Percentiles rank a stretch among this genome's conserved stretches.
These are phyloP conservation scores for Syndactyla subalaris DNA, from an alignment of 2,797 vertebrate genomes.

Conservation along the genomic window DNA sequence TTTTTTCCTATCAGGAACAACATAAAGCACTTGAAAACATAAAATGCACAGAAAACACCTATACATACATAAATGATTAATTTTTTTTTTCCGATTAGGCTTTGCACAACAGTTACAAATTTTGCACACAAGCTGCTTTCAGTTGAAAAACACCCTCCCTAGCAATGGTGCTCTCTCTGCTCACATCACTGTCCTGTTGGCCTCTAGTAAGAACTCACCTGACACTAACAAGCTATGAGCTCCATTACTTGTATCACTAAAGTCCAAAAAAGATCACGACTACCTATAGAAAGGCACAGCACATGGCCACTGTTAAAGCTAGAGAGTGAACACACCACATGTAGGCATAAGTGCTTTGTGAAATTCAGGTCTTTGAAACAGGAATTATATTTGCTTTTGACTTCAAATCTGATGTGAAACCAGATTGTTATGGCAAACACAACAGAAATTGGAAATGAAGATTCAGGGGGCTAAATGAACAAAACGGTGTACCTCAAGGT, in stretches of 20 bases:
- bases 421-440: neutral
- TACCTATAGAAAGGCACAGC: neutral
- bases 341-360: neutral
- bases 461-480: neutral
- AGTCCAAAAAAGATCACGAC: neutral
- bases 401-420: neutral
- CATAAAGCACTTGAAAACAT: neutral
- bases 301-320: neutral
- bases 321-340: neutral
- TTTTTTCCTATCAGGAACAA: neutral
- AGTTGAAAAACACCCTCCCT: neutral
- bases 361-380: neutral
- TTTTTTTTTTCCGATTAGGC: neutral
- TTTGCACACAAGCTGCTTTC: neutral
- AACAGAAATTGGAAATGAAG: neutral
- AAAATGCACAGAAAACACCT: neutral
- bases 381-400: neutral
- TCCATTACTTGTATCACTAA: neutral
- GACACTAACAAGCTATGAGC: fast-evolving
- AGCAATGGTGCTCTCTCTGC: neutral
- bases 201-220: neutral
- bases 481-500: neutral
- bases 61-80: neutral
- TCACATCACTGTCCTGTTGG: neutral
- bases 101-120: neutral